Evolutionary conservation across 2,113 vertebrate species (phyloP).

Genomic region (Clarias macrocephalus): DNA sequence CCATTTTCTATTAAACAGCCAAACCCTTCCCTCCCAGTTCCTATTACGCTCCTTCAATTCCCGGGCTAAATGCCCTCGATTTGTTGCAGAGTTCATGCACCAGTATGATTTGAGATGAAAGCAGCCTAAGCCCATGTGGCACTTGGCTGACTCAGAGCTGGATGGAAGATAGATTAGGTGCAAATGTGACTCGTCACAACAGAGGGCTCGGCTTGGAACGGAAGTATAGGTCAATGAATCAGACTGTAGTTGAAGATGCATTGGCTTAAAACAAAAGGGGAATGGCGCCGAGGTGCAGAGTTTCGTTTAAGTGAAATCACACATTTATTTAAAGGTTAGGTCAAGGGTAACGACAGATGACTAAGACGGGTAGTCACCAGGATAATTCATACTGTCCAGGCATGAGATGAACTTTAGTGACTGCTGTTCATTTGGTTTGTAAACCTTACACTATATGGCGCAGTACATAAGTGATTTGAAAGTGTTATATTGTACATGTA

Average conservation of each 20-base stretch:
- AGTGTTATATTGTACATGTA: not conserved
- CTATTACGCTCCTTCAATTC: slow-evolving; percentile 10
- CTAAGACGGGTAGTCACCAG: slow-evolving; percentile 7
- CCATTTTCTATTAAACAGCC: slow-evolving; percentile 1
- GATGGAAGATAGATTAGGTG: slow-evolving; percentile 51
- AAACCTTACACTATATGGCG: not conserved
- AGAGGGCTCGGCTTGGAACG: slow-evolving; percentile 51
- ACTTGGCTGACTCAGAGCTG: slow-evolving; percentile 19
- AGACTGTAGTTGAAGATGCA: slow-evolving; percentile 13
- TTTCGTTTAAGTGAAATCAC: slow-evolving; percentile 15
- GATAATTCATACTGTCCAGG: not conserved
- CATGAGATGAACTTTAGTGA: not conserved
- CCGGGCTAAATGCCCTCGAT: not conserved
- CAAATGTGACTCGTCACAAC: slow-evolving; percentile 58
- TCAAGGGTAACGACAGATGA: slow-evolving; percentile 9
- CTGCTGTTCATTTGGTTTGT: not conserved
- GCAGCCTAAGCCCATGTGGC: slow-evolving; percentile 48
- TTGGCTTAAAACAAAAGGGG: slow-evolving; percentile 1
- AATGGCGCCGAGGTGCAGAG: slow-evolving; percentile 14
- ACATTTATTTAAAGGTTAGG: slow-evolving; percentile 39
- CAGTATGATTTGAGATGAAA: not conserved
- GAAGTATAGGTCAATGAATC: slow-evolving; percentile 47
- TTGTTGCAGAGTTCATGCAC: not conserved
- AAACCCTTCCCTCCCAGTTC: not conserved
- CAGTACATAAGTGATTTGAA: not conserved